Percentiles rank a stretch among this genome's conserved stretches.
These are phyloP conservation scores for Tachuris rubrigastra DNA, from an alignment of 2,113 vertebrate genomes.

Conservation along the genomic window DNA sequence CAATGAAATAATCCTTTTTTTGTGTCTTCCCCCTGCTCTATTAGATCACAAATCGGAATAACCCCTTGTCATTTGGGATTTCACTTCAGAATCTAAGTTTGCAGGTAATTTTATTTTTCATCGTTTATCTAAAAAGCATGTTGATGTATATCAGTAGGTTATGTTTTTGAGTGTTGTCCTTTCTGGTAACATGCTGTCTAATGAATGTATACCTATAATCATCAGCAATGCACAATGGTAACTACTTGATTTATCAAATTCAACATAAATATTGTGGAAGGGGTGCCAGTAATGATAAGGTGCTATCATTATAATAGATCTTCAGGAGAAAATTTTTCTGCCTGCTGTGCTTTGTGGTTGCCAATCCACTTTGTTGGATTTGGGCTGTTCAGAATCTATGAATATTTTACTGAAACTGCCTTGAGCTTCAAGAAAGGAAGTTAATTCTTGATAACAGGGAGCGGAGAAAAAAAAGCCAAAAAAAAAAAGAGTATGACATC, in stretches of 20 bases:
- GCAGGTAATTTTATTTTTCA: constrained; percentile 80
- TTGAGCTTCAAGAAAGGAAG: not conserved
- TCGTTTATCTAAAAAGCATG: not conserved
- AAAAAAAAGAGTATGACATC: accelerated
- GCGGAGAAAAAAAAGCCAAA: accelerated
- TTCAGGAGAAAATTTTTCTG: not conserved
- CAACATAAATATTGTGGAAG: not conserved
- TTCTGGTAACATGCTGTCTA: not conserved
- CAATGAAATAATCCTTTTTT: not conserved
- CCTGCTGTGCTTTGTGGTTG: not conserved
- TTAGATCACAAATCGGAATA: constrained; percentile 90
- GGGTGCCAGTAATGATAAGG: not conserved
- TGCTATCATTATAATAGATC: not conserved
- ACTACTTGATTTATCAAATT: not conserved
- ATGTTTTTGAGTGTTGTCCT: not conserved
- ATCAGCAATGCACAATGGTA: not conserved
- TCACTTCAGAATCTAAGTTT: constrained; percentile 97
- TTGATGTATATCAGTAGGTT: not conserved
- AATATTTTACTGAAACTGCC: not conserved
- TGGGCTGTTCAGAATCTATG: not conserved
- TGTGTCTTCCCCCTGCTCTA: not conserved
- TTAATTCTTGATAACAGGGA: not conserved
- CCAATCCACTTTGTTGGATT: not conserved
- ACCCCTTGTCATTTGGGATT: constrained; percentile 91
- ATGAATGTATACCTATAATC: not conserved